A percentile compares a stretch with the other conserved stretches of the same genome.
Evolutionary conservation across 1,140 invertebrate genomes (phyloP).

Genomic region (Drosophila tropicalis): DNA sequence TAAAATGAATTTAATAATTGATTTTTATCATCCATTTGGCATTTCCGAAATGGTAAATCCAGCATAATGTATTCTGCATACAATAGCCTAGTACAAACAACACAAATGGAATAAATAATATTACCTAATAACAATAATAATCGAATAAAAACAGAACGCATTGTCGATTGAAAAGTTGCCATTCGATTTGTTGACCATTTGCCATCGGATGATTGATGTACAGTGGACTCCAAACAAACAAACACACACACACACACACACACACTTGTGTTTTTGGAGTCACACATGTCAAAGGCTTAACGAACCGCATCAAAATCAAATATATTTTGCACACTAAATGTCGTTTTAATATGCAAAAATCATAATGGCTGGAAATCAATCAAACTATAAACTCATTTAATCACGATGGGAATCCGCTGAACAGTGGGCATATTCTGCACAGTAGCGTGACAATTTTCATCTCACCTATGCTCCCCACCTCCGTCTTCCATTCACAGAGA

Average conservation of each 20-base stretch:
- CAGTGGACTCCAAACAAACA: background rate
- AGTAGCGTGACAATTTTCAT: conserved; percentile 17
- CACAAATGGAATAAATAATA: conserved; percentile 7
- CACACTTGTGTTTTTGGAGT: background rate
- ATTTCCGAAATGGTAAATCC: conserved; percentile 12
- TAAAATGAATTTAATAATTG: conserved; percentile 8
- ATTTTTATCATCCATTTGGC: conserved; percentile 21
- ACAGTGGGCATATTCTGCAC: conserved; percentile 11
- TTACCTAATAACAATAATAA: conserved; percentile 3
- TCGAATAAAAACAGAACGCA: background rate
- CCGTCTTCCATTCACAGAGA: background rate
- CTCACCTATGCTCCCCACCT: background rate
- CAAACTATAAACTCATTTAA: conserved; percentile 14
- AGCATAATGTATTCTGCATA: conserved; percentile 15
- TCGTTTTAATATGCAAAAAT: conserved; percentile 24
- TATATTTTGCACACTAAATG: conserved; percentile 18
- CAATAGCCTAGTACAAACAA: background rate
- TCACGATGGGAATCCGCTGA: background rate
- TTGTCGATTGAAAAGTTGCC: conserved; percentile 1
- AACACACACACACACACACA: background rate
- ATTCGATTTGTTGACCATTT: background rate
- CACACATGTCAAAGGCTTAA: background rate
- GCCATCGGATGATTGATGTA: conserved; percentile 8
- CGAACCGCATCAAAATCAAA: conserved; percentile 3
- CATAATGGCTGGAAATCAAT: conserved; percentile 16